Base-by-base conservation (phyloP, 2,797 vertebrate species). In the Potorous gilbertii region DNA sequence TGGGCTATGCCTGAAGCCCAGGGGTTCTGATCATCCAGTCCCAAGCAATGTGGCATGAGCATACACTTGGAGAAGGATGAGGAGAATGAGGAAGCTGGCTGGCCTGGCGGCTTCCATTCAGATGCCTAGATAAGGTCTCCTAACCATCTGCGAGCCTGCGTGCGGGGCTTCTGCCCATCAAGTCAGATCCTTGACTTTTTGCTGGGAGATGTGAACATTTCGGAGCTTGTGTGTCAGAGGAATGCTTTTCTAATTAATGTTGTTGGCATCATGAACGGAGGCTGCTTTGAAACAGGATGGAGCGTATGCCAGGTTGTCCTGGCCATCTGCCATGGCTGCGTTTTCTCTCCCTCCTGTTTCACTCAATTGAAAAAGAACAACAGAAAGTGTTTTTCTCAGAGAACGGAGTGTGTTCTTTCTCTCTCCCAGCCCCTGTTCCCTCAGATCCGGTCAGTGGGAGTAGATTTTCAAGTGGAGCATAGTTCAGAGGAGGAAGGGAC, bases 341-440 rank as follows among this genome's bases (percentile, higher is more conserved):
- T 95, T 97, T 97, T 97, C 94, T 97, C 97, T 97, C 94, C 34
- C 34, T 40, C 94, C 96, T 1, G 0, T 96, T 97, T 56, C 46
- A 10, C 90, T 96, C 55, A 92, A 94, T 28, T 93, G 66, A 94
- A 97, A 98, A 97, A 96, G 95, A 98, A 95, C 94, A 95, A 96
- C 94, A 97, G 91, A 97, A 97, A 97, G 55, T n/a, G 91, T 96
- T 97, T 94, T 96, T 97, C 97, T 96, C 90, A 89, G 91, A 93
- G 90, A 91, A 97, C 95, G 50, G 46, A 55, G 34, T 90, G 12
- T 50, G 2, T 97, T 34, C 62, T 52, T 34, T 55, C 29, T 4
- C 8, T 31, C 94, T 13, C 0, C 6, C 50, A 55, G 90, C 18
- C 29, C 31, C 27, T 13, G 0, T 1, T 4, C 31, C 55, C 1